phyloP scores from a whole-genome alignment of 2,888 invertebrate species.

The Phengaris arion region DNA sequence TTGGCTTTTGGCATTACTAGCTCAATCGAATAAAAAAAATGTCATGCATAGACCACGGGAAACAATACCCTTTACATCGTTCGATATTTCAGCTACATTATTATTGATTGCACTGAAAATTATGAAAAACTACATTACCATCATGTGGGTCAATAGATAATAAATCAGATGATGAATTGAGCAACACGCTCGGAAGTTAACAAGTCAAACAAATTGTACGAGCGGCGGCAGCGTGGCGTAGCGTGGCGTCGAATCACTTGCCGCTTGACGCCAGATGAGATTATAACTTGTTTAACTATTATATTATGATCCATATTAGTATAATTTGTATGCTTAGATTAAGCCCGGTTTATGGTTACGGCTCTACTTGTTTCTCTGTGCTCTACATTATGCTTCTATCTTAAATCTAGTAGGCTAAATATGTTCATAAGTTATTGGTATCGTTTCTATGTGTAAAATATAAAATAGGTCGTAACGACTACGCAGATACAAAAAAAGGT shows the following conservation, averaged over 20 bases:
- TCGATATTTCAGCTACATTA: too few species aligned
- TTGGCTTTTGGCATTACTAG: too few species aligned
- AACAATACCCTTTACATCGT: too few species aligned
- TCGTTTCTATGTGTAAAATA: too few species aligned
- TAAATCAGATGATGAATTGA: conserved; percentile 23
- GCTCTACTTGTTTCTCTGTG: not conserved
- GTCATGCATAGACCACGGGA: too few species aligned
- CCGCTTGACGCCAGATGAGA: not conserved
- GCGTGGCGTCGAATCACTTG: not conserved
- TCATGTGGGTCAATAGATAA: conserved; percentile 8
- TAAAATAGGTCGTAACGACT: too few species aligned
- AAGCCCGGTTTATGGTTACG: not conserved
- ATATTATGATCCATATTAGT: not conserved
- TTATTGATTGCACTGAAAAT: not conserved
- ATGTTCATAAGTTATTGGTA: too few species aligned
- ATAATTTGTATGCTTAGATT: not conserved
- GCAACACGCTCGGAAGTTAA: conserved; percentile 56
- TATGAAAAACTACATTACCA: not conserved
- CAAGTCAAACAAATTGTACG: conserved; percentile 70
- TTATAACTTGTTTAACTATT: conserved; percentile 24
- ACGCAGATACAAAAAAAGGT: too few species aligned
- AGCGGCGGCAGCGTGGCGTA: not conserved
- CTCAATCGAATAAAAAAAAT: too few species aligned
- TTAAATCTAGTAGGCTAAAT: too few species aligned
- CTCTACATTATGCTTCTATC: too few species aligned